phyloP scores from a whole-genome alignment of 2,888 invertebrate species.

The Drosophila pegasa region DNA sequence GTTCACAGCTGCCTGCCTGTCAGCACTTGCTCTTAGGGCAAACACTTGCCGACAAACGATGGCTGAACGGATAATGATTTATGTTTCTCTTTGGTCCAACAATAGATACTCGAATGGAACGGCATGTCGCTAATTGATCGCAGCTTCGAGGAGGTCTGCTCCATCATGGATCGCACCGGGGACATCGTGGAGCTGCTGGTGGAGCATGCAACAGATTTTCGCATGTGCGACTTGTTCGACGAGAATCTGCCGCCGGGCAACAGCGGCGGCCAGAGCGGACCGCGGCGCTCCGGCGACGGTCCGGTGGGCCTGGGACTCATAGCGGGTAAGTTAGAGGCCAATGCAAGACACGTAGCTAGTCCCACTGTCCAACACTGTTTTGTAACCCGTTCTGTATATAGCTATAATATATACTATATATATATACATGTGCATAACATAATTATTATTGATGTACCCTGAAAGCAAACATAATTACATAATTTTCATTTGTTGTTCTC shows the following conservation, averaged over 20 bases:
- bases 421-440: slow-evolving; percentile 10
- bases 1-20: slow-evolving; percentile 20
- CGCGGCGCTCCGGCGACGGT: slow-evolving; percentile 84
- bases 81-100: slow-evolving; percentile 4
- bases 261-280: slow-evolving; percentile 83
- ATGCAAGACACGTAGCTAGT: slow-evolving; percentile 18
- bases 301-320: slow-evolving; percentile 84
- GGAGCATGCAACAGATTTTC: slow-evolving; percentile 91
- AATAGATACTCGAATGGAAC: slow-evolving; percentile 95
- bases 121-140: slow-evolving; percentile 95
- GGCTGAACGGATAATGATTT: slow-evolving; percentile 3
- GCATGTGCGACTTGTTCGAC: slow-evolving; percentile 89
- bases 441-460: slow-evolving; percentile 37
- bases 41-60: slow-evolving; percentile 28
- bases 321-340: slow-evolving; percentile 81
- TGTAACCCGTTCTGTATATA: slow-evolving; percentile 26
- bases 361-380: slow-evolving; percentile 13
- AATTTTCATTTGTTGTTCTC: slow-evolving; percentile 73
- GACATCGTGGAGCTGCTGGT: slow-evolving; percentile 94
- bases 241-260: slow-evolving; percentile 88
- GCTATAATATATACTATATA: slow-evolving; percentile 6
- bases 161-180: slow-evolving; percentile 94
- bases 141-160: slow-evolving; percentile 96
- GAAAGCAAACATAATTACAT: slow-evolving; percentile 55
- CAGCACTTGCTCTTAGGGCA: slow-evolving; percentile 19